Percentiles rank a stretch among this genome's conserved stretches.
Conservation (phyloP, 1,140 invertebrate genomes). For the Pseudomyrmex gracilis region DNA sequence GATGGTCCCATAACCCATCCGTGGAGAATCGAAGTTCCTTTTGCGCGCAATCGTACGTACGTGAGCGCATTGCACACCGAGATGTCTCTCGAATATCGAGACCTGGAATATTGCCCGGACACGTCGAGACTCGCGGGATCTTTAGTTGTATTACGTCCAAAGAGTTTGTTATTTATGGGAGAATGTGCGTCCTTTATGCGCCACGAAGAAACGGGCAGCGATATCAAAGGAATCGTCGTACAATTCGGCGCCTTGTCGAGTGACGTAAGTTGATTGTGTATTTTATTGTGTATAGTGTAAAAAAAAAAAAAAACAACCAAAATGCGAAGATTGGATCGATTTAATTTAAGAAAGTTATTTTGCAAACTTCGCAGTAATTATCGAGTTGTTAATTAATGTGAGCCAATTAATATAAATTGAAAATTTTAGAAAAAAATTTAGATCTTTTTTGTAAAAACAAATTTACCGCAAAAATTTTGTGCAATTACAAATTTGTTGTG, state of each 20-base stretch:
- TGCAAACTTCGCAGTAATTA: no score
- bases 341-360: no score
- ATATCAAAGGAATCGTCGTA: neutral
- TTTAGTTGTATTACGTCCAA: conserved; percentile 29
- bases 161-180: conserved; percentile 35
- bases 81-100: neutral
- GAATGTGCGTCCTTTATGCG: neutral
- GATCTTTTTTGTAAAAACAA: neutral
- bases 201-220: neutral
- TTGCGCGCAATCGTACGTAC: conserved; percentile 5
- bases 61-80: neutral
- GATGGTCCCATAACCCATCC: conserved; percentile 25
- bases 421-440: neutral
- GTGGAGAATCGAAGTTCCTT: conserved; percentile 37
- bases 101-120: conserved; percentile 22
- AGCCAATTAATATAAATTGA: no score
- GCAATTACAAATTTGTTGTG: neutral
- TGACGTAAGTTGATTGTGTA: no score
- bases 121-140: conserved; percentile 17
- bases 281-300: no score
- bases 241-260: neutral
- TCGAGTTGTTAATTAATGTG: no score
- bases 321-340: no score
- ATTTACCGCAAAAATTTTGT: neutral
- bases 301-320: no score